These are phyloP conservation scores for Epicauta chinensis DNA, from an alignment of 1,140 invertebrate genomes.

Conservation along the genomic window DNA sequence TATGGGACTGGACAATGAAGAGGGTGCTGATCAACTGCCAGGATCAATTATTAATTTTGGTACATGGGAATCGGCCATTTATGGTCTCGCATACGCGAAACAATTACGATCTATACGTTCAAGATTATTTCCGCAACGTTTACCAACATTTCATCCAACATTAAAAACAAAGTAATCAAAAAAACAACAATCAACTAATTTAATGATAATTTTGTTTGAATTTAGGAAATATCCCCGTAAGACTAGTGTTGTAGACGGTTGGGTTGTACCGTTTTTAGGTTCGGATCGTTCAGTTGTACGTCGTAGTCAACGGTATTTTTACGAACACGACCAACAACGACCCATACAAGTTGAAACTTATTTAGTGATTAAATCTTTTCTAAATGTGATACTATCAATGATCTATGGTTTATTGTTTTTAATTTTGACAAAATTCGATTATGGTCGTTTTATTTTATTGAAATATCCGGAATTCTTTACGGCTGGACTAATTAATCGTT, in stretches of 20 bases:
- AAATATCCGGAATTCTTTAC: conserved; percentile 63
- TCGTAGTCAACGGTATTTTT: conserved; percentile 69
- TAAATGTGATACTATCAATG: conserved; percentile 45
- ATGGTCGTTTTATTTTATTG: conserved; percentile 39
- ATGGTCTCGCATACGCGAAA: conserved; percentile 58
- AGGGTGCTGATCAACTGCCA: conserved; percentile 25
- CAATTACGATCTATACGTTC: conserved; percentile 58
- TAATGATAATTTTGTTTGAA: conserved; percentile 1
- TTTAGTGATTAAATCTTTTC: conserved; percentile 47
- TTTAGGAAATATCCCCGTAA: conserved; percentile 53
- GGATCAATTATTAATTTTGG: conserved; percentile 58
- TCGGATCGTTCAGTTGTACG: conserved; percentile 72
- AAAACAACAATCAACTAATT: not conserved
- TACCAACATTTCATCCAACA: conserved; percentile 58
- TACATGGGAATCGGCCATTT: conserved; percentile 76
- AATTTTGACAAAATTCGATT: conserved; percentile 58
- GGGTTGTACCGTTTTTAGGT: conserved; percentile 71
- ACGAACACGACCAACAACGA: conserved; percentile 58
- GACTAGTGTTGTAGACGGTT: conserved; percentile 54
- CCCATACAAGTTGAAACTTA: conserved; percentile 67
- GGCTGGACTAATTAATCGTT: conserved; percentile 57
- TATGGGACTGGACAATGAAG: conserved; percentile 43
- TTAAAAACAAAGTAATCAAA: conserved; percentile 46
- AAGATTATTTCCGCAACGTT: conserved; percentile 56
- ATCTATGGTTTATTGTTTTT: conserved; percentile 57